Base-by-base conservation (phyloP, 2,113 vertebrate genomes). In the Gnathonemus longibarbis region DNA sequence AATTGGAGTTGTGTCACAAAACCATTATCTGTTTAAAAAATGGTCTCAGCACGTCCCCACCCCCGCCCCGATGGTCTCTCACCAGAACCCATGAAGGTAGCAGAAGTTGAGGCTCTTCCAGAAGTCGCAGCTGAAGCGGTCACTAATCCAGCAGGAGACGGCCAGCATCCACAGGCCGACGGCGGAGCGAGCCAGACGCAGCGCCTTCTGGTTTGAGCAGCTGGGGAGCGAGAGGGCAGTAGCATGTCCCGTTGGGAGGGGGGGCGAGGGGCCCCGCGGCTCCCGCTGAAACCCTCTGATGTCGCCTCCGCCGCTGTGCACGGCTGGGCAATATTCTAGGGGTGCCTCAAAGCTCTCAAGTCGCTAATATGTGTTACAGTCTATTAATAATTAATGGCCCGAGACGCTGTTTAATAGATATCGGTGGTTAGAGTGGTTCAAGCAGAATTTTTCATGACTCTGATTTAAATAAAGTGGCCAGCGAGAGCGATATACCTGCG, bases 81-180 rank as follows among this genome's bases (percentile, higher is more conserved):
- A 99, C 98, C 98, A 99, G 93, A 99, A 94, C 90, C 97, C 96
- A 27, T 99, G 98, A 66, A 99, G 93, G 93, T 99, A 99, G 93
- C 94, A 96, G 93, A 99, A 99, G 93, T 96, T 94, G 39, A 99
- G 90, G 21, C 89, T 93, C 88, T 97, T 96, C 96, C 98, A 99
- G 93, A 99, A 96, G 66, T 94, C 93, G 13, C 98, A 99, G 80
- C 97, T 93, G 42, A 97, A 94, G 0, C 96, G 96, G 93, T 99
- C 98, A 0, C 96, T 96, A 35, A 99, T 90, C 98, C 98, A 99
- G 95, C 97, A 98, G 93, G 93, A 92, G 93, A 99, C 95, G 50
- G 98, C 97, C 9, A 96, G 88, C 0, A 66, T 91, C 98, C 98
- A 99, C 92, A 97, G 95, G 70, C 94, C 31, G 1, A 96, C 92